A percentile compares a stretch with the other conserved stretches of the same genome.
Evolutionary conservation across 2,113 vertebrate genomes (phyloP).

Genomic region (Atherinomorus stipes): DNA sequence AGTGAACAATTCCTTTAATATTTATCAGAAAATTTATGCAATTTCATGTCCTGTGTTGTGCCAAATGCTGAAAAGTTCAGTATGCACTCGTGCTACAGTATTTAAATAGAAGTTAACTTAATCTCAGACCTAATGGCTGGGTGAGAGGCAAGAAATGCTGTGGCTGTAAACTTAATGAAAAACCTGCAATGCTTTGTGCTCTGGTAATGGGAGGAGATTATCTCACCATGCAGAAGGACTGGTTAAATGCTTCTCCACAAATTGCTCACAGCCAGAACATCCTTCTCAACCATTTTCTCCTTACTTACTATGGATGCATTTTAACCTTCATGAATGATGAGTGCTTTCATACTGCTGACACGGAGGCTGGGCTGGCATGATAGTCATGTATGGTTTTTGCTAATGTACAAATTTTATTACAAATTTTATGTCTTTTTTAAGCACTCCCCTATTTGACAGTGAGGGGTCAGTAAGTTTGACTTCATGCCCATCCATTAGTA

Average conservation of each 20-base stretch:
- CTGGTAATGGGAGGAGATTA: slow-evolving; percentile 78
- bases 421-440: not conserved
- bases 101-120: slow-evolving; percentile 69
- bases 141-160: slow-evolving; percentile 61
- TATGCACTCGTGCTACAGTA: slow-evolving; percentile 24
- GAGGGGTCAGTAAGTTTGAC: not conserved
- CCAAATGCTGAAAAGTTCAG: slow-evolving; percentile 36
- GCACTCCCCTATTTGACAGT: not conserved
- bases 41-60: slow-evolving; percentile 21
- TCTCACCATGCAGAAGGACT: slow-evolving; percentile 72
- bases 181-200: slow-evolving; percentile 73
- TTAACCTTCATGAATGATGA: slow-evolving; percentile 35
- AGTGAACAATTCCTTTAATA: slow-evolving; percentile 41
- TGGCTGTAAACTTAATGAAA: slow-evolving; percentile 74
- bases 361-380: not conserved
- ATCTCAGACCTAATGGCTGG: slow-evolving; percentile 64
- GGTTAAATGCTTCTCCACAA: slow-evolving; percentile 67
- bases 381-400: not conserved
- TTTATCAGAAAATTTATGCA: slow-evolving; percentile 34
- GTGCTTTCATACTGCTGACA: slow-evolving; percentile 39
- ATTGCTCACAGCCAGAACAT: slow-evolving; percentile 52
- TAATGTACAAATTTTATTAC: slow-evolving; percentile 22
- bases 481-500: not conserved
- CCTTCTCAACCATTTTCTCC: slow-evolving; percentile 13
- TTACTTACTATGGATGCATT: slow-evolving; percentile 48